These are phyloP conservation scores for Epizoanthus scotinus DNA, from an alignment of 92 coral and sea anemone genomes.

Conservation along the genomic window DNA sequence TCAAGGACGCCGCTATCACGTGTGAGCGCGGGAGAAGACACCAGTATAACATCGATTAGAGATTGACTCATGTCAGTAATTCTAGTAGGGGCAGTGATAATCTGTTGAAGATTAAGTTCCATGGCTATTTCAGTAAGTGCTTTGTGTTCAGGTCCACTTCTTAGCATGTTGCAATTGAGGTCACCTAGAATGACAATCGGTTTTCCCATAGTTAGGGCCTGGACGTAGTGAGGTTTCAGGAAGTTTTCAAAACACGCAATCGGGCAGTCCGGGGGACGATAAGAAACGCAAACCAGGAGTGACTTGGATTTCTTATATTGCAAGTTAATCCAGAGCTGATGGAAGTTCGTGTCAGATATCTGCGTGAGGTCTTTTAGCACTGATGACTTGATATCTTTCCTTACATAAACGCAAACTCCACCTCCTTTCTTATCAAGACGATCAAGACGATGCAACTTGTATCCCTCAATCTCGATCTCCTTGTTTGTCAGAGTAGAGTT, in stretches of 20 bases:
- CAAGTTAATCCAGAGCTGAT: conserved; percentile 39
- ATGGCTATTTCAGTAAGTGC: conserved; percentile 19
- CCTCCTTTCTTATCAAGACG: conserved; percentile 21
- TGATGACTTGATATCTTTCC: conserved; percentile 22
- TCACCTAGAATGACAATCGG: conserved; percentile 37
- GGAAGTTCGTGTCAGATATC: conserved; percentile 40
- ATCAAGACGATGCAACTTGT: conserved; percentile 28
- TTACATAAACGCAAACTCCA: conserved; percentile 26
- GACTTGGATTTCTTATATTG: conserved; percentile 45
- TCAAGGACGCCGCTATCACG: conserved; percentile 29
- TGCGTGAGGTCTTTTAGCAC: conserved; percentile 30
- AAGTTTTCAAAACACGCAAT: conserved; percentile 23
- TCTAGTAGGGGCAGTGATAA: conserved; percentile 40
- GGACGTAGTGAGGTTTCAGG: conserved; percentile 5
- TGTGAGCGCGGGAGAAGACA: conserved; percentile 24
- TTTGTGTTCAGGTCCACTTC: conserved; percentile 29
- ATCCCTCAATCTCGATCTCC: conserved; percentile 24
- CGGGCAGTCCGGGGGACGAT: conserved; percentile 32
- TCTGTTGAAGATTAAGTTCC: conserved; percentile 40
- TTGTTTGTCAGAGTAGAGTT: conserved; percentile 40
- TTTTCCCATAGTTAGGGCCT: conserved; percentile 31
- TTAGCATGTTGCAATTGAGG: conserved; percentile 40
- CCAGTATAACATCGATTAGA: conserved; percentile 40
- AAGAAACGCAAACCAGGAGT: conserved; percentile 22
- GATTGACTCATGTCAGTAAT: conserved; percentile 32